Base-by-base conservation (phyloP, 2,113 vertebrate genomes). In the Eubucco bourcierii region DNA sequence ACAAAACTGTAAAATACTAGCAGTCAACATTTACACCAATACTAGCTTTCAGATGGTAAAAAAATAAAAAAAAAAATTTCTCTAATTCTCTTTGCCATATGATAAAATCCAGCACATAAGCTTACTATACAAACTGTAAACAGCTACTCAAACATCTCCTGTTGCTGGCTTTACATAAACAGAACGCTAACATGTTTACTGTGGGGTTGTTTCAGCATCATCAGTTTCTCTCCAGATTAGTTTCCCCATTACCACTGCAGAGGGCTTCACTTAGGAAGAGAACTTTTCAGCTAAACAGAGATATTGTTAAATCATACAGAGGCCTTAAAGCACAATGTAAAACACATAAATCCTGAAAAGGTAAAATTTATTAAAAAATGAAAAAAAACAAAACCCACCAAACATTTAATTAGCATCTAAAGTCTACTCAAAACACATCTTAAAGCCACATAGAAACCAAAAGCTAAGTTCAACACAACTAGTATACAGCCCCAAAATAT, bases 11-110 rank as follows among this genome's bases (percentile, higher is more conserved):
- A 80, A 85, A 73, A 83, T 37, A 46, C 33, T 37, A 77, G 52
- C 21, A 83, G 27, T 67, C 70, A 87, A 78, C 85, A 67, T 15
- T 58, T 65, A 87, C 28, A 71, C 17, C 72, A 64, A 37, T 19
- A 70, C 41, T 23, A 66, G 56, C 79, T 83, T 77, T 37, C 33
- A 71, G 46, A 94, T 31, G 59, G 92, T 64, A 80, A 89, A 59
- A 41, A 76, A 85, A 24, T n/a, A n/a, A n/a, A n/a, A n/a, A n/a
- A n/a, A n/a, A n/a, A n/a, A n/a, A n/a, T n/a, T n/a, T n/a, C n/a
- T n/a, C n/a, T n/a, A 90, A 90, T 87, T 85, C 93, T 96, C 91
- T 84, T n/a, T 63, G 64, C 84, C 90, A 82, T 90, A 77, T 87
- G 93, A 94, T 29, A 60, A 77, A 58, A 80, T 71, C 47, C 47